Conservation (phyloP, 2,888 invertebrate genomes). For the Gryllus longicercus region DNA sequence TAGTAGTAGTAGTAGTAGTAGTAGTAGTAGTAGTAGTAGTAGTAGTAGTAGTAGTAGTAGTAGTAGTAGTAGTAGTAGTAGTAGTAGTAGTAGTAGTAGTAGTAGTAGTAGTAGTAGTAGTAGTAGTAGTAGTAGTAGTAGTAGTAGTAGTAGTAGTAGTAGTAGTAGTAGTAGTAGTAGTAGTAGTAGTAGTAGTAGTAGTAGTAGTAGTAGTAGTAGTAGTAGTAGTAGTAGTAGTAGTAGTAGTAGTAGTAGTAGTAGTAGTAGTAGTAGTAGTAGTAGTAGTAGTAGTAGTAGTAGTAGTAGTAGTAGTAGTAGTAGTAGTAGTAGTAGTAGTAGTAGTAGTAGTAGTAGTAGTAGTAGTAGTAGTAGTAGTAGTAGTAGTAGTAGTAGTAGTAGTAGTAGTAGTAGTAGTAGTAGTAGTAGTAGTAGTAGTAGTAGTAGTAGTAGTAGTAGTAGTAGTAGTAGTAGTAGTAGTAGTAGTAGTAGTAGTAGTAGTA, state of each 20-base stretch:
- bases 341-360: too few species aligned
- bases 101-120: background rate
- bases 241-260: background rate
- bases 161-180: background rate
- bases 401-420: too few species aligned
- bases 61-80: background rate
- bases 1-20: background rate
- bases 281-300: background rate
- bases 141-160: background rate
- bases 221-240: background rate
- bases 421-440: too few species aligned
- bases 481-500: too few species aligned
- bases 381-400: too few species aligned
- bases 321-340: too few species aligned
- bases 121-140: background rate
- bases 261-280: background rate
- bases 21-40: background rate
- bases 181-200: background rate
- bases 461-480: too few species aligned
- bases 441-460: too few species aligned
- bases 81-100: background rate
- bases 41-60: background rate
- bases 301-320: too few species aligned
- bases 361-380: too few species aligned
- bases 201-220: background rate